Conservation (phyloP, 2,797 vertebrate species). For the Microctenopoma stevenorrisi region DNA sequence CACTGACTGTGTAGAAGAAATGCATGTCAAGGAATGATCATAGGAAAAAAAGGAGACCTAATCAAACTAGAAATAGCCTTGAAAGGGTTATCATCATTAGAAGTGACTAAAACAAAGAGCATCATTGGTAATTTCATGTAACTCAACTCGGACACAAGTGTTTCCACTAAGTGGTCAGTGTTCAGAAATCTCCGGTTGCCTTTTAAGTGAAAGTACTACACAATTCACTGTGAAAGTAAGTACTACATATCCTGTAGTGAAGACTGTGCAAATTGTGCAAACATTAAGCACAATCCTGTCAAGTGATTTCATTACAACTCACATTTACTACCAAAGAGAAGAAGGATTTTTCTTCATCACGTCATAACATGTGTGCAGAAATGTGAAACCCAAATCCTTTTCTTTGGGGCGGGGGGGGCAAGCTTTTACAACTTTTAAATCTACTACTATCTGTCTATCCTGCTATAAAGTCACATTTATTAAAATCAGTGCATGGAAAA, state of each 20-base stretch:
- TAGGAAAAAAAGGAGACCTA: slow-evolving; percentile 56
- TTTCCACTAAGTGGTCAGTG: slow-evolving; percentile 15
- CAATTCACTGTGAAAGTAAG: slow-evolving; percentile 28
- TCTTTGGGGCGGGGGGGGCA: neutral
- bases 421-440: slow-evolving; percentile 22
- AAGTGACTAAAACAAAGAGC: slow-evolving; percentile 33
- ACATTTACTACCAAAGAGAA: slow-evolving; percentile 26
- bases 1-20: slow-evolving; percentile 23
- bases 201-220: slow-evolving; percentile 19
- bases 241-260: slow-evolving; percentile 55
- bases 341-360: slow-evolving; percentile 49
- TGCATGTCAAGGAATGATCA: slow-evolving; percentile 44
- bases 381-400: slow-evolving; percentile 9
- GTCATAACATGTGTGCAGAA: slow-evolving; percentile 61
- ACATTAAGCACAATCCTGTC: slow-evolving; percentile 61
- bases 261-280: slow-evolving; percentile 68
- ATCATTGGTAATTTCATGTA: slow-evolving; percentile 18
- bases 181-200: slow-evolving; percentile 21
- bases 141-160: slow-evolving; percentile 11
- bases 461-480: slow-evolving; percentile 7
- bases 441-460: slow-evolving; percentile 14
- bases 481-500: slow-evolving; percentile 12
- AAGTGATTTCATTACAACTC: slow-evolving; percentile 49
- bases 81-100: slow-evolving; percentile 16
- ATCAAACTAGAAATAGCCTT: slow-evolving; percentile 20